Conservation (phyloP, 1,140 invertebrate genomes). For the Penaeus indicus region DNA sequence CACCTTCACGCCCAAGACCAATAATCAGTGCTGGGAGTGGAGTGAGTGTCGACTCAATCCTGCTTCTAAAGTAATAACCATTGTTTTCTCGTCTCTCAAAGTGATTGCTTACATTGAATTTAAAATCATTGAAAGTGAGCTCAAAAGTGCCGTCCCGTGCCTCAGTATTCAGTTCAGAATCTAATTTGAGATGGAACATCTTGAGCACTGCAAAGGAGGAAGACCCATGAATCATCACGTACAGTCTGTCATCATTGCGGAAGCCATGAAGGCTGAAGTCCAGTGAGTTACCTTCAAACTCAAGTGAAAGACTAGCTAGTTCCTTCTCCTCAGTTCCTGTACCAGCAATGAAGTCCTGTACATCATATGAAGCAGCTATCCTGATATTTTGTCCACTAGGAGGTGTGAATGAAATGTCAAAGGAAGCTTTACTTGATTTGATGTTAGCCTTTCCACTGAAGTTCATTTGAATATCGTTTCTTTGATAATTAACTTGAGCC, state of each 20-base stretch:
- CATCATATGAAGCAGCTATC: slow-evolving; percentile 55
- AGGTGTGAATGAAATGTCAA: slow-evolving; percentile 46
- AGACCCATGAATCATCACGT: slow-evolving; percentile 47
- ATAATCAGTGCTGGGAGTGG: slow-evolving; percentile 56
- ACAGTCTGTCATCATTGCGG: slow-evolving; percentile 50
- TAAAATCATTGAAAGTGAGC: slow-evolving; percentile 50
- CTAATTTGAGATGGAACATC: slow-evolving; percentile 47
- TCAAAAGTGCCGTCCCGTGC: slow-evolving; percentile 52
- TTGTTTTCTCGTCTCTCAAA: slow-evolving; percentile 51
- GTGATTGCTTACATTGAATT: slow-evolving; percentile 46
- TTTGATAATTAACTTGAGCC: slow-evolving; percentile 48
- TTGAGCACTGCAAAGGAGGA: slow-evolving; percentile 18
- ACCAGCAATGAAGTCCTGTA: slow-evolving; percentile 57
- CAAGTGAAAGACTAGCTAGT: slow-evolving; percentile 47
- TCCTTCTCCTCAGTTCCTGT: slow-evolving; percentile 24
- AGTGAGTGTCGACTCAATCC: slow-evolving; percentile 58
- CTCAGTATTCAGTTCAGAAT: slow-evolving; percentile 50
- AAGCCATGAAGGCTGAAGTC: slow-evolving; percentile 56
- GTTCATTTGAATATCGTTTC: slow-evolving; percentile 54
- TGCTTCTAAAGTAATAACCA: slow-evolving; percentile 60
- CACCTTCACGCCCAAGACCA: slow-evolving; percentile 55
- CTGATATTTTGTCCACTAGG: slow-evolving; percentile 44
- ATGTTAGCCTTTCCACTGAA: slow-evolving; percentile 55
- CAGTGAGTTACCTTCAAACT: slow-evolving; percentile 45
- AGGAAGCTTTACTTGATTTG: slow-evolving; percentile 47